A percentile compares a stretch with the other conserved stretches of the same genome.
These are phyloP conservation scores for Rhimphoctona megacephalus DNA, from an alignment of 2,888 invertebrate species.

Conservation along the genomic window DNA sequence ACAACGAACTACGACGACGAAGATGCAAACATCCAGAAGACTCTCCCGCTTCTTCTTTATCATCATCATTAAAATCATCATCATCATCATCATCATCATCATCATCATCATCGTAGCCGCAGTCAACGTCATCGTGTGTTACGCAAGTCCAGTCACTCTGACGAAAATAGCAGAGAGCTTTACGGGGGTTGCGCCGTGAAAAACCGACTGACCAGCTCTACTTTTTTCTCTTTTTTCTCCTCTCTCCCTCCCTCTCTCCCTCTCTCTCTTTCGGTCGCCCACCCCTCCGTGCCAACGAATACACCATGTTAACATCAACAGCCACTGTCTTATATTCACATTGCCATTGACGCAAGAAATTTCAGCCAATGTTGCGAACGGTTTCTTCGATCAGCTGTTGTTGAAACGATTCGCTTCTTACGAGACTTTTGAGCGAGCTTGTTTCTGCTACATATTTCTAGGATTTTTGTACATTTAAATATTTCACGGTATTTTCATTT, in stretches of 20 bases:
- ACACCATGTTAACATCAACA: conserved; percentile 50
- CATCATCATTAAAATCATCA: conserved; percentile 20
- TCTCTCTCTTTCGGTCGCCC: conserved; percentile 46
- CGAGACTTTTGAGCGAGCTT: background rate
- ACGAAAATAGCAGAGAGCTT: conserved; percentile 80
- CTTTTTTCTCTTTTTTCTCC: conserved; percentile 34
- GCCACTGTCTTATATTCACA: conserved; percentile 44
- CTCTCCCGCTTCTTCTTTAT: background rate
- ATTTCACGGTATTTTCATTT: background rate
- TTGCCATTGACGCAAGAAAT: conserved; percentile 67
- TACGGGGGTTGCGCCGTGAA: conserved; percentile 56
- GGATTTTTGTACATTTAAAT: background rate
- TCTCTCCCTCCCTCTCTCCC: conserved; percentile 11
- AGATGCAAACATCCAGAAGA: conserved; percentile 25
- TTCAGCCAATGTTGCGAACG: conserved; percentile 56
- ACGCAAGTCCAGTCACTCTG: conserved; percentile 82
- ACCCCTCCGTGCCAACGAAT: conserved; percentile 53
- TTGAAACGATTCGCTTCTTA: background rate
- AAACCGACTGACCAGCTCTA: conserved; percentile 63
- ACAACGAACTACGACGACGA: conserved; percentile 3
- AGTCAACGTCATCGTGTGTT: conserved; percentile 73
- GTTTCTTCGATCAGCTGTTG: conserved; percentile 65
- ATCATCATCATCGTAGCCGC: conserved; percentile 48
- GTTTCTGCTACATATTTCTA: background rate
- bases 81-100: conserved; percentile 31